Base-by-base conservation (phyloP, 1,140 invertebrate genomes). In the Matsumurasca onukii region DNA sequence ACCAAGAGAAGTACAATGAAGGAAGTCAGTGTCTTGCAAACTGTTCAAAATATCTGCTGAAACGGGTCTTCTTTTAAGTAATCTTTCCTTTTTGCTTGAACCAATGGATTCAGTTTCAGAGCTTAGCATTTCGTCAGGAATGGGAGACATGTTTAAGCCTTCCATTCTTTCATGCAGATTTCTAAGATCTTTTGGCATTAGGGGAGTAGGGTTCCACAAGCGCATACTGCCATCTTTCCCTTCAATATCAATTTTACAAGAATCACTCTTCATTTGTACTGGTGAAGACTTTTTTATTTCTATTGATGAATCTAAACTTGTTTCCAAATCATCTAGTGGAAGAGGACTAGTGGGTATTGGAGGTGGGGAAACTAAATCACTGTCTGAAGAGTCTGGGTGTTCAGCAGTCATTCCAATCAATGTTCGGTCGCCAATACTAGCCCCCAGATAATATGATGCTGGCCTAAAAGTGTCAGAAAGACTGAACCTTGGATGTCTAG, bases 401-500 rank as follows among this genome's bases (percentile, higher is more conserved):
- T 90, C 88, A 2, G 81, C 51, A 81, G 78, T 63, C 82, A 72
- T 66, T 27, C 68, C 70, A 61, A 75, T 74, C 15, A 69, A 52
- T 3, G 69, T 67, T 61, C 71, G 39, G 66, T 73, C 64, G 66
- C 70, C 71, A 12, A 70, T 87, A 13, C 81, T 82, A 0, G 82
- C 83, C 30, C 90, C 88, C 48, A 94, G 76, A 75, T 94, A 95
- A 75, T 94, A 94, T 0, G 92, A 94, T 0, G 92, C 92, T 0
- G 92, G 92, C 72, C 92, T 81, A 73, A 94, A 95, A 0, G 89
- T 92, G 76, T 94, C 92, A 0, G 91, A 94, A 22, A 94, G 79
- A 77, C 91, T 94, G 75, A 94, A 93, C 69, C 92, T 79, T 0
- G 88, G 86, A 72, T 90, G 86, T 20, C 84, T 81, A 3, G 88